These are phyloP conservation scores for Tenthredo livida DNA, from an alignment of 2,888 invertebrate genomes.

Conservation along the genomic window DNA sequence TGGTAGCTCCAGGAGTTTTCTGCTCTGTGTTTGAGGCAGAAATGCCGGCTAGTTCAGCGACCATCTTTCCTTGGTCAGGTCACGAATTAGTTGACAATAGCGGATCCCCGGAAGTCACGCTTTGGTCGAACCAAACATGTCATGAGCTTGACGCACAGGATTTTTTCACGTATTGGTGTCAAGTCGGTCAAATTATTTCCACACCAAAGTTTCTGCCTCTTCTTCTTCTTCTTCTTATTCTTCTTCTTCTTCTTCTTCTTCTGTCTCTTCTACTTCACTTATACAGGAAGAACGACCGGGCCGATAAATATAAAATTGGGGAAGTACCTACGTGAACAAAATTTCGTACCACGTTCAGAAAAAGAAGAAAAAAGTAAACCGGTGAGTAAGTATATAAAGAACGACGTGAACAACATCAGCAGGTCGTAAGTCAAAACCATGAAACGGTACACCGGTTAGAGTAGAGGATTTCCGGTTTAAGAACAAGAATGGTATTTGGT, in stretches of 20 bases:
- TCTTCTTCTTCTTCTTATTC: background rate
- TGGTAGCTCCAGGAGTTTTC: slow-evolving; percentile 52
- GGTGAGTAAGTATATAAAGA: background rate
- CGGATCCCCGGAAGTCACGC: slow-evolving; percentile 70
- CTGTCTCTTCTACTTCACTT: background rate
- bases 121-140: slow-evolving; percentile 44
- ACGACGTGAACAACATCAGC: background rate
- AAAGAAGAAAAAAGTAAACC: background rate
- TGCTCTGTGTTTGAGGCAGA: slow-evolving; percentile 62
- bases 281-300: background rate
- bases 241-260: slow-evolving; percentile 6
- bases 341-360: background rate
- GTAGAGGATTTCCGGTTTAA: slow-evolving; percentile 4
- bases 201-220: background rate
- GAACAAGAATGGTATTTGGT: slow-evolving; percentile 21
- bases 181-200: slow-evolving; percentile 20
- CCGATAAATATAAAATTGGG: background rate
- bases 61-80: slow-evolving; percentile 63
- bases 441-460: slow-evolving; percentile 28
- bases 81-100: slow-evolving; percentile 45
- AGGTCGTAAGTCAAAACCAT: slow-evolving; percentile 7
- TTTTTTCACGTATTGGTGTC: slow-evolving; percentile 51
- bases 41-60: slow-evolving; percentile 72
- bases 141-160: slow-evolving; percentile 18
- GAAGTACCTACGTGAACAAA: slow-evolving; percentile 42